Evolutionary conservation across 2,888 invertebrate genomes (phyloP).

Genomic region (Cantharis rufa): DNA sequence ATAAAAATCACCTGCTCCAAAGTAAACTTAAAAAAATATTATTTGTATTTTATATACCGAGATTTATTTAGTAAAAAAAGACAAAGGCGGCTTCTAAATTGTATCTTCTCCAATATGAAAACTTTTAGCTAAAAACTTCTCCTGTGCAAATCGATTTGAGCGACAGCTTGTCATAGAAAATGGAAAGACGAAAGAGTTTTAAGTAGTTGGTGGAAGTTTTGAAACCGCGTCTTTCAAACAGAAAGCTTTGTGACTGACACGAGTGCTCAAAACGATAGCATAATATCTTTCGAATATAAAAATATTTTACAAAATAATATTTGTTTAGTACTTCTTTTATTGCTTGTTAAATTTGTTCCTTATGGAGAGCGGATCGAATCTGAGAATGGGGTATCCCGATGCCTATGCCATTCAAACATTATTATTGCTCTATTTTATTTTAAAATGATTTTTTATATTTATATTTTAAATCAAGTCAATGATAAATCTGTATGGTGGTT

Average conservation of each 20-base stretch:
- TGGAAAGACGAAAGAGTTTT: constrained; percentile 57
- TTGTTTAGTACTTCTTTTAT: background rate
- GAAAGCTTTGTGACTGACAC: constrained; percentile 53
- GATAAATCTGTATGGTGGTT: no score
- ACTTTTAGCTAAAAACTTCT: constrained; percentile 43
- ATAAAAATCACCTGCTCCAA: background rate
- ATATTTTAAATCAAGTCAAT: no score
- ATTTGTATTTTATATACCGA: constrained; percentile 2
- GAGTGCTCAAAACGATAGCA: constrained; percentile 30
- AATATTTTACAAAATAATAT: constrained; percentile 4
- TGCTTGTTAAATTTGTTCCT: background rate
- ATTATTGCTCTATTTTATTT: background rate
- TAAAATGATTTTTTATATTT: background rate
- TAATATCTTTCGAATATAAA: constrained; percentile 1
- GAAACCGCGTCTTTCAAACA: constrained; percentile 49
- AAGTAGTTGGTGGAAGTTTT: constrained; percentile 56
- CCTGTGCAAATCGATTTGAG: constrained; percentile 49
- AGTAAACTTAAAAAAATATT: background rate
- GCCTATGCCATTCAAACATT: background rate
- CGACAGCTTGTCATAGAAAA: constrained; percentile 56
- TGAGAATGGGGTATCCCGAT: background rate
- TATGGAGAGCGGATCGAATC: background rate
- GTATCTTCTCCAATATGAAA: constrained; percentile 45
- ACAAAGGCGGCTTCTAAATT: constrained; percentile 43
- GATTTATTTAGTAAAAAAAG: constrained; percentile 6